Evolutionary conservation across 2,113 vertebrate genomes (phyloP).

Genomic region (Alligator sinensis): DNA sequence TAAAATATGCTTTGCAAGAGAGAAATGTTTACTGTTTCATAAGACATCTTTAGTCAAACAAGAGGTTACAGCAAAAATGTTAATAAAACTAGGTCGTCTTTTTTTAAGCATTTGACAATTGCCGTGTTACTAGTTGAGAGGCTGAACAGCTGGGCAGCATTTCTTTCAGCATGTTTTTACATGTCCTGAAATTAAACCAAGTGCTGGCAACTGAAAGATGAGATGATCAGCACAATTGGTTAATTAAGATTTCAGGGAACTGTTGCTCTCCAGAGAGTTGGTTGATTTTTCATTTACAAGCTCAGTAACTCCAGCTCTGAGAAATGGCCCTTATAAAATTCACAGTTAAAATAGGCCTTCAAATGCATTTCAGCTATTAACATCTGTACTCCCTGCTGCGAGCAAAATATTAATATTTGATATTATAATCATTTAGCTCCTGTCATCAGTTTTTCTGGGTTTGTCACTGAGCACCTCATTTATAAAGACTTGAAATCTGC

Average conservation of each 20-base stretch:
- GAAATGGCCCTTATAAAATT: conserved; percentile 55
- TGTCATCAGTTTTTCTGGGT: conserved; percentile 28
- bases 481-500: not conserved
- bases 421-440: conserved; percentile 38
- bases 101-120: not conserved
- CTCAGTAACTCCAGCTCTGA: conserved; percentile 45
- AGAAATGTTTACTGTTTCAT: not conserved
- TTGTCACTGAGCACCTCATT: conserved; percentile 17
- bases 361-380: conserved; percentile 41
- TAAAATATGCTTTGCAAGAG: not conserved
- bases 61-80: not conserved
- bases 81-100: not conserved
- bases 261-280: conserved; percentile 5
- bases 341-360: conserved; percentile 27
- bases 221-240: conserved; percentile 10
- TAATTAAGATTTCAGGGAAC: conserved; percentile 63
- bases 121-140: not conserved
- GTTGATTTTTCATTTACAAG: conserved; percentile 61
- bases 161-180: not conserved
- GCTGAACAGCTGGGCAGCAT: not conserved
- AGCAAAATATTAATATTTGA: conserved; percentile 56
- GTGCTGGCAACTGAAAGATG: conserved; percentile 33
- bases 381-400: conserved; percentile 54
- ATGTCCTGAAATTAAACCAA: conserved; percentile 28
- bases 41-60: not conserved